These are phyloP conservation scores for Epinotia bilunana DNA, from an alignment of 2,888 invertebrate genomes.

Conservation along the genomic window DNA sequence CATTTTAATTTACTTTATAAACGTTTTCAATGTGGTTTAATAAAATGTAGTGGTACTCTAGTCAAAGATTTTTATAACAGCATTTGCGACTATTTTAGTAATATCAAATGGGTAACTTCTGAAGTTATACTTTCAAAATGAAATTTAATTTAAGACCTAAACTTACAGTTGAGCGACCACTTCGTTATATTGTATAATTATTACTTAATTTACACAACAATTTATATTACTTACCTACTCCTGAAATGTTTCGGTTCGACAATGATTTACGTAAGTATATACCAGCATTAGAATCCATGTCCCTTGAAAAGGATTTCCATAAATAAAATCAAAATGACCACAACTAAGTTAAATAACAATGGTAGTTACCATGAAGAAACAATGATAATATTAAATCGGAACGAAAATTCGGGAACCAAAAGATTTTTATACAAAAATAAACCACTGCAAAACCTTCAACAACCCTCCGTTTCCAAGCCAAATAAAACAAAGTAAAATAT, in stretches of 20 bases:
- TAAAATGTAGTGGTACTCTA: slow-evolving; percentile 20
- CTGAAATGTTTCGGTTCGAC: slow-evolving; percentile 55
- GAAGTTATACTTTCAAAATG: slow-evolving; percentile 25
- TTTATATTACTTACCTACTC: slow-evolving; percentile 51
- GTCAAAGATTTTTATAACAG: slow-evolving; percentile 10
- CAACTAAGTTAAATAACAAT: neutral
- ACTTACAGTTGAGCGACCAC: slow-evolving; percentile 63
- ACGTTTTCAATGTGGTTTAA: slow-evolving; percentile 34
- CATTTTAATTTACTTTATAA: slow-evolving; percentile 34
- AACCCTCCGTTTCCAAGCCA: slow-evolving; percentile 10
- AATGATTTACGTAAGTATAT: slow-evolving; percentile 50
- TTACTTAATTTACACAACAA: slow-evolving; percentile 58
- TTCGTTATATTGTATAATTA: slow-evolving; percentile 52
- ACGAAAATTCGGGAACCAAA: neutral
- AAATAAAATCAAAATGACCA: neutral
- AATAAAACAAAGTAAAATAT: slow-evolving; percentile 6
- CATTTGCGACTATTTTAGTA: slow-evolving; percentile 36
- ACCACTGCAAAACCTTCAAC: slow-evolving; percentile 17
- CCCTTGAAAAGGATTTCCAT: neutral
- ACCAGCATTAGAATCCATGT: slow-evolving; percentile 10
- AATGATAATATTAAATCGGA: neutral
- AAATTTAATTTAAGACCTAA: slow-evolving; percentile 25
- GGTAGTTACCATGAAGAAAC: neutral
- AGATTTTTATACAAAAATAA: neutral
- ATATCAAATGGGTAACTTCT: slow-evolving; percentile 38